These are phyloP conservation scores for Spodoptera picta DNA, from an alignment of 2,888 invertebrate genomes.

Conservation along the genomic window DNA sequence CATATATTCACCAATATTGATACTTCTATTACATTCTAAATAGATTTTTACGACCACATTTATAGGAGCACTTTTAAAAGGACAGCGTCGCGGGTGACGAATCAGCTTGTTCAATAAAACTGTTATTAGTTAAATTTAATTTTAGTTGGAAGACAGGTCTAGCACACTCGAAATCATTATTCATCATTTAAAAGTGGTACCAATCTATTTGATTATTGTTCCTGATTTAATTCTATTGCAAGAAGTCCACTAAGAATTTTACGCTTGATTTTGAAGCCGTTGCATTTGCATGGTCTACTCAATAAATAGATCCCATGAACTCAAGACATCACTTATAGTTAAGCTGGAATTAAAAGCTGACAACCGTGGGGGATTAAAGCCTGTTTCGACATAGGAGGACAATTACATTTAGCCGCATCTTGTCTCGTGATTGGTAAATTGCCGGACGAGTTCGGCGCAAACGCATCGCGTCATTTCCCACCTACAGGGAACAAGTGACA, in stretches of 20 bases:
- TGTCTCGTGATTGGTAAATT: conserved; percentile 80
- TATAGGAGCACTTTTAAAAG: conserved; percentile 29
- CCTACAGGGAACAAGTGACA: conserved; percentile 46
- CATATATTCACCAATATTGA: neutral
- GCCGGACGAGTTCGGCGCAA: conserved; percentile 78
- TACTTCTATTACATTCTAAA: conserved; percentile 20
- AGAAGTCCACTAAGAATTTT: too few species aligned
- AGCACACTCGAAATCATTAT: conserved; percentile 1
- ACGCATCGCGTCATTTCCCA: conserved; percentile 68
- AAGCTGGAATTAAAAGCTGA: conserved; percentile 27
- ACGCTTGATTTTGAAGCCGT: too few species aligned
- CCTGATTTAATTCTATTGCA: too few species aligned
- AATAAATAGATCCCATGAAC: conserved; percentile 23
- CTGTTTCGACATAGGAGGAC: conserved; percentile 64
- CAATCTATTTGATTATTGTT: conserved; percentile 12
- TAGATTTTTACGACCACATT: conserved; percentile 44
- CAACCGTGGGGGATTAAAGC: conserved; percentile 53
- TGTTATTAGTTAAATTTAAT: conserved; percentile 28
- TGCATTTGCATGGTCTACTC: conserved; percentile 17
- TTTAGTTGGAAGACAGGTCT: neutral
- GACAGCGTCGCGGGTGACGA: conserved; percentile 35
- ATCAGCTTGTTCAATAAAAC: conserved; percentile 17
- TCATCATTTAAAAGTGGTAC: neutral
- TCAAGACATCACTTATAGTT: conserved; percentile 15
- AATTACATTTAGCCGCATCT: conserved; percentile 64